Evolutionary conservation across 2,888 invertebrate species (phyloP), one percentile per base, ranked within the genome.

Genomic region (Dioctria linearis): DNA sequence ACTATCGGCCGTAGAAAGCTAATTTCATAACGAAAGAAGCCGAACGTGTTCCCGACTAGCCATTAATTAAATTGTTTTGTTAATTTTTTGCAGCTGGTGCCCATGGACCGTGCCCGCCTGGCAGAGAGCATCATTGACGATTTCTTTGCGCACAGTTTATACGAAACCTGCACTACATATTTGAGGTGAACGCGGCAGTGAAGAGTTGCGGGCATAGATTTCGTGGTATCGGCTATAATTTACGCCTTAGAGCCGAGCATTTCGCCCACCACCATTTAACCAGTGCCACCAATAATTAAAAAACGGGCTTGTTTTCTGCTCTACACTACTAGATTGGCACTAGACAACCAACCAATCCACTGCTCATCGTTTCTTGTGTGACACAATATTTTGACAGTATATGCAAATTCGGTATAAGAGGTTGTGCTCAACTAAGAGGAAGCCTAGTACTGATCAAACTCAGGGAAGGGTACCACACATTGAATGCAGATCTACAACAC

Each of bases 341-440:
- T 11, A 4, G 75, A 76, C 43, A 61, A 76, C 76, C 39, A 46
- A 46, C 49, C 43, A 43, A 76, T 61, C 61, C 37, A 63, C 76
- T 49, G 76, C 42, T 63, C 76, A 76, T 76, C 76, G 63, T 11
- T 76, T 76, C 63, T 39, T 46, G 43, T 37, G 57, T 76, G 76
- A 76, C 76, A 76, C 63, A 76, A 76, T 76, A 76, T 76, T 76
- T 61, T 76, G 76, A 76, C 76, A 76, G 63, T 49, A 42, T 46
- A 76, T 63, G 76, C 63, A 61, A 63, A 76, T 76, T 76, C 25
- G 8, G 43, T 13, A 25, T 63, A 1, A 8, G 63, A 37, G 40
- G 63, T 6, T 63, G 63, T 37, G 40, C 39, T 37, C 39, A 39
- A 8, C 39, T 5, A 11, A 13, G 25, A 63, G 40, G 25, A 39